Evolutionary conservation across 2,113 vertebrate species (phyloP), one percentile per base, ranked within the genome.

Genomic region (Tetrax tetrax): DNA sequence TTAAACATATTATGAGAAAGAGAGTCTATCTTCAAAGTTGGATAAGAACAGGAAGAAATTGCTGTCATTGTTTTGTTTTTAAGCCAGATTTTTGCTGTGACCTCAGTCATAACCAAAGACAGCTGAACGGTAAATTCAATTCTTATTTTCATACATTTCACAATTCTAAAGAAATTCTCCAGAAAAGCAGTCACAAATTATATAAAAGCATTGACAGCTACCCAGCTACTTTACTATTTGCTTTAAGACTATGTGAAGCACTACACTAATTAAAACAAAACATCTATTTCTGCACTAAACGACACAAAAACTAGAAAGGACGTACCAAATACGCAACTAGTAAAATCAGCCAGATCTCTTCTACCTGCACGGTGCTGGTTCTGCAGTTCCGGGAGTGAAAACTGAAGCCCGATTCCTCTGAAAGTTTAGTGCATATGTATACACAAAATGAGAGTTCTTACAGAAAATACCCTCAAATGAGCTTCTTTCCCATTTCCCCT

Each of bases 281-380:
- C 35, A 91, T 56, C 83, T 43, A 21, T 51, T 93, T 77, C 59
- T 83, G 38, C 9, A 80, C 38, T 24, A 77, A 89, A 72, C 0
- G 1, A 50, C 8, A 27, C 14, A 94, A 59, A 78, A 86, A 83
- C 48, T 4, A 83, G 17, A 83, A 75, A 53, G 41, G 5, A 74
- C 0, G 0, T 51, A 68, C 18, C 68, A 83, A 89, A 80, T 35
- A 47, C 25, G 47, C 17, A 63, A 76, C 38, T 23, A 76, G 25
- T 9, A 80, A 50, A 86, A 83, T 31, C 59, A 76, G 25, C 20
- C 43, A 91, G 11, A 51, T 72, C 68, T 77, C 43, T 72, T 89
- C 80, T 64, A 37, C 23, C 33, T 91, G 35, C 17, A 25, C 0
- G 0, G 16, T 33, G 48, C 4, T 22, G 10, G 19, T n/a, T 66